Evolutionary conservation across 2,113 vertebrate species (phyloP).

Genomic region (Rhombomys opimus): DNA sequence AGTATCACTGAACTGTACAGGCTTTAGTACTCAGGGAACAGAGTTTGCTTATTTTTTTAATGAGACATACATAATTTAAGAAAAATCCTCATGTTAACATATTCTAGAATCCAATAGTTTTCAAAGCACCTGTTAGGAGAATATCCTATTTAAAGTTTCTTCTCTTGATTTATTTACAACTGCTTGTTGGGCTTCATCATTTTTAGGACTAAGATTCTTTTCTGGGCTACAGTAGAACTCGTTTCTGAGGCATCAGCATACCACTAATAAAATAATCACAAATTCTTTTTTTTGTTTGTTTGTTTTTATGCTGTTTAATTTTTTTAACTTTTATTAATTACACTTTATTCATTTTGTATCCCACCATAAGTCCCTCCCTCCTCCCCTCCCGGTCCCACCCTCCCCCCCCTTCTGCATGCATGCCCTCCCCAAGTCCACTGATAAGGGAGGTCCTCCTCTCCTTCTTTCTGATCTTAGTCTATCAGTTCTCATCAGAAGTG

Average conservation of each 20-base stretch:
- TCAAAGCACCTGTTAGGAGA: conserved; percentile 38
- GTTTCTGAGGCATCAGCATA: not conserved
- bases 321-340: no score
- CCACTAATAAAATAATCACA: not conserved
- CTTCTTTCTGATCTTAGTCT: no score
- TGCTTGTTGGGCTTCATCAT: not conserved
- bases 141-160: not conserved
- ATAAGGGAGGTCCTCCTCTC: no score
- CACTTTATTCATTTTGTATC: no score
- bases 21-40: not conserved
- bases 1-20: not conserved
- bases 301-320: no score
- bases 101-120: conserved; percentile 42
- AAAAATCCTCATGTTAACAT: not conserved
- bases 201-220: not conserved
- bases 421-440: no score
- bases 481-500: no score
- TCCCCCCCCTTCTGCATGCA: no score
- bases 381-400: no score
- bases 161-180: not conserved
- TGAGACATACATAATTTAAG: not conserved
- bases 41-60: not conserved
- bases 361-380: no score
- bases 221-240: not conserved
- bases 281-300: no score